Conservation (phyloP, 2,797 vertebrate genomes). For the Notolepis coatsorum region DNA sequence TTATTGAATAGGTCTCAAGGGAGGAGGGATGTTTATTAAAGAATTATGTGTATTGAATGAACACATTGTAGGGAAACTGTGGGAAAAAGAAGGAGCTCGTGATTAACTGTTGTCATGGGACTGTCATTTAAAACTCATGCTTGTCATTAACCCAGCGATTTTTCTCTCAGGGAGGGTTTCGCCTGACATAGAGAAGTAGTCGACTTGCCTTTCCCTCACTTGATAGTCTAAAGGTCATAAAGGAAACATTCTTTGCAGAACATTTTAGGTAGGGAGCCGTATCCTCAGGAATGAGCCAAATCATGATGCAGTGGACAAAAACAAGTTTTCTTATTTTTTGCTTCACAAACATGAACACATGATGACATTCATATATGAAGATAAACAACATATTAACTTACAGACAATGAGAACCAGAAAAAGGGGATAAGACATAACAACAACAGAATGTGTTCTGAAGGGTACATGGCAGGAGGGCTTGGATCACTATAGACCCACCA, state of each 20-base stretch:
- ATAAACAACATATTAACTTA: neutral
- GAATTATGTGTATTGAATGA: slow-evolving; percentile 52
- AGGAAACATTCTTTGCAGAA: neutral
- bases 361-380: neutral
- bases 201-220: neutral
- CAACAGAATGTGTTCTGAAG: too few species aligned
- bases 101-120: slow-evolving; percentile 63
- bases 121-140: slow-evolving; percentile 67
- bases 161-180: slow-evolving; percentile 1
- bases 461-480: neutral
- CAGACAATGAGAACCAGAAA: too few species aligned
- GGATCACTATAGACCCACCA: neutral
- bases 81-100: slow-evolving; percentile 43
- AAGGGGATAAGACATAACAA: too few species aligned
- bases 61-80: slow-evolving; percentile 48
- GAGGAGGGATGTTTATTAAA: slow-evolving; percentile 70
- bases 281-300: too few species aligned
- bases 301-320: too few species aligned
- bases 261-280: too few species aligned
- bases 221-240: neutral
- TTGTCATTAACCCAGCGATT: slow-evolving; percentile 19
- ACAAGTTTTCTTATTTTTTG: too few species aligned
- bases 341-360: too few species aligned
- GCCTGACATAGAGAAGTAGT: neutral
- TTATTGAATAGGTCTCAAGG: slow-evolving; percentile 50